Evolutionary conservation across 2,113 vertebrate genomes (phyloP), one percentile per base, ranked within the genome.

Genomic region (Camelus bactrianus): DNA sequence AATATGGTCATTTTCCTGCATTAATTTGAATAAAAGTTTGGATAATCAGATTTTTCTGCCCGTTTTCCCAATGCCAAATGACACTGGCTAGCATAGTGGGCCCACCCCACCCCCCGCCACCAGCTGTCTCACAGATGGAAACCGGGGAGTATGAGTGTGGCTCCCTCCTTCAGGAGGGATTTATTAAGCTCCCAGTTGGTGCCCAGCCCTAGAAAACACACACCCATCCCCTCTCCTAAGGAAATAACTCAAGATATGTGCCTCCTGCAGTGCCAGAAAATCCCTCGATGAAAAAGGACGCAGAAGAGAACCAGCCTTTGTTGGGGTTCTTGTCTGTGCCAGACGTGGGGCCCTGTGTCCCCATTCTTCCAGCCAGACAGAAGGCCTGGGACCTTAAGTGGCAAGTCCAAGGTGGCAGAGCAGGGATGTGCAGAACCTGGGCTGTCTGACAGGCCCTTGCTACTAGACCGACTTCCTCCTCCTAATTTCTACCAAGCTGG

Each of bases 111-210:
- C 38, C 38, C 38, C 38, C 46, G 76, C 42, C 35, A 91, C 84
- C 88, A 86, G 89, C 93, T 89, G 65, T 95, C 80, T 84, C 15
- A 2, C 82, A 91, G 85, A 81, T 95, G 91, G 72, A 17, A 85
- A 72, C 81, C 7, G 0, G 80, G 65, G 54, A 72, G 20, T 22
- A 5, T 5, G 32, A 87, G 80, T 79, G 32, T 48, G 70, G 76
- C 77, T 86, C 56, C 50, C 14, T 87, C 38, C 88, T 75, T 79
- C 89, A 76, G 85, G 84, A 88, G 77, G 65, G 77, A 72, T 65
- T 95, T 95, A 81, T 54, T 93, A 94, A 84, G 76, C 88, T 70
- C 58, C 64, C 85, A 65, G 64, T 64, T 12, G 48, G 81, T 87
- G 19, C 81, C 89, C 60, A 80, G 65, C 81, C 64, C 62, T 76